Base-by-base conservation (phyloP, 2,797 vertebrate species). In the Sylvilagus floridanus region DNA sequence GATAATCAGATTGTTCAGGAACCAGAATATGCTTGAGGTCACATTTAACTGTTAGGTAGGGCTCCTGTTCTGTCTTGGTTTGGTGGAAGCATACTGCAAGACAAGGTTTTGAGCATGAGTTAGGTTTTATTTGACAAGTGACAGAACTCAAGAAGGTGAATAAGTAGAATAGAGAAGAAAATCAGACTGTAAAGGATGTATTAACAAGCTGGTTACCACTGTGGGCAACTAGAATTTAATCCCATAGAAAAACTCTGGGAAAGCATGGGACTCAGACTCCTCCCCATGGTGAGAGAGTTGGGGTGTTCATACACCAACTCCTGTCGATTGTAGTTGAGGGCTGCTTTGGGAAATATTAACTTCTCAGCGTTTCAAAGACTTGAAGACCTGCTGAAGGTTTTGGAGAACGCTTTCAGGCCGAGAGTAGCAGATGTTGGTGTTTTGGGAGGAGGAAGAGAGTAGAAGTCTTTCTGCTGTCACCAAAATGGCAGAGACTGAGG, bases 71-170 rank as follows among this genome's bases (percentile, higher is more conserved):
- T 79, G 1, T 60, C 32, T 77, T 66, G 50, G 30, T 72, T 86
- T 86, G 26, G n/a, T 28, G n/a, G 37, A 94, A 86, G 57, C 57
- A 86, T 57, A 73, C 22, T n/a, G 6, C 22, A 62, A 47, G 22
- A 52, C n/a, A 85, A 50, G 14, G 2, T 78, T 96, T 90, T 93
- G 72, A 37, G 72, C 57, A 63, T 71, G 63, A 65, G 52, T 89
- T 69, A 52, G 63, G 84, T n/a, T 69, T 93, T 88, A 50, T 91
- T 76, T 52, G 32, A 28, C 37, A 92, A 32, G 50, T 72, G 37
- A 83, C 71, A 84, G 75, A 72, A 77, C 35, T 95, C 52, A 76
- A 69, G 72, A 28, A 11, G 30, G 9, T 76, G 24, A 35, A 57
- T 26, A 88, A 42, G 35, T 52, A 28, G 14, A 17, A 52, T 1